These are phyloP conservation scores for Formicarius rufipectus DNA, from an alignment of 2,113 vertebrate genomes.

Conservation along the genomic window DNA sequence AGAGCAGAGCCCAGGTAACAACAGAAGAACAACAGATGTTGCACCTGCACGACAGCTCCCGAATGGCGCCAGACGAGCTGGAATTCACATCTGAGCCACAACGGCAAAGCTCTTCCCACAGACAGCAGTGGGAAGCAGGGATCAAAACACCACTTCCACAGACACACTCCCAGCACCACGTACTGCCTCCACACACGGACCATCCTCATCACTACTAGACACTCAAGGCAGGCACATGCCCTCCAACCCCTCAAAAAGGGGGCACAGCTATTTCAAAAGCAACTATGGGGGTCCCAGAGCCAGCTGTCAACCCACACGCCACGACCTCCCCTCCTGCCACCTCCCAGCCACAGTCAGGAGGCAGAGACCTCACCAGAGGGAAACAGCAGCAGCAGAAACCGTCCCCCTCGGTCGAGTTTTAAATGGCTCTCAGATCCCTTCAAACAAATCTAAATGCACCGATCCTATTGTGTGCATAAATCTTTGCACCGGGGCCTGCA, in stretches of 20 bases:
- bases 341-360: not conserved
- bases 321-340: not conserved
- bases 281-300: not conserved
- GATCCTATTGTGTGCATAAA: conserved; percentile 61
- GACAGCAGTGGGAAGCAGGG: not conserved
- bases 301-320: not conserved
- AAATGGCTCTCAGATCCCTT: conserved; percentile 35
- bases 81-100: conserved; percentile 5
- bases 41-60: conserved; percentile 23
- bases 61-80: not conserved
- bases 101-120: not conserved
- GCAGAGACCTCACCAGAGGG: not conserved
- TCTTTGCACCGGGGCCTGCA: conserved; percentile 61
- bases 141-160: not conserved
- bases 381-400: not conserved
- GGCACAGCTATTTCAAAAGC: not conserved
- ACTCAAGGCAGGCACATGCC: accelerated
- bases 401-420: conserved; percentile 14
- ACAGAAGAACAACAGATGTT: conserved; percentile 28
- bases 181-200: not conserved
- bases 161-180: not conserved
- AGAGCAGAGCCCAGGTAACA: conserved; percentile 22
- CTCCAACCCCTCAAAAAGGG: not conserved
- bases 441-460: conserved; percentile 53
- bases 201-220: not conserved